Conservation (phyloP, 2,888 invertebrate species). For the Brenthis ino region DNA sequence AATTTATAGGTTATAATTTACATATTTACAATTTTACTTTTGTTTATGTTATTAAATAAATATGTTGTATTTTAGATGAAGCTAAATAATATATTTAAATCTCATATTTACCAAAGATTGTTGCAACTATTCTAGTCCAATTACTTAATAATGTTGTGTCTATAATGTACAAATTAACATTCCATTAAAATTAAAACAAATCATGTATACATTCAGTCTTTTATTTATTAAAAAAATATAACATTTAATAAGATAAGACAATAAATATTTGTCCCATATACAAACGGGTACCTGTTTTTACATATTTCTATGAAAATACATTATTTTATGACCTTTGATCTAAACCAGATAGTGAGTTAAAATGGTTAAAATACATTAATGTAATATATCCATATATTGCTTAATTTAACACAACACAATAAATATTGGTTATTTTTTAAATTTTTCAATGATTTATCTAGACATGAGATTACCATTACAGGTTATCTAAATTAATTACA, state of each 20-base stretch:
- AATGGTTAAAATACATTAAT: background rate
- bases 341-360: background rate
- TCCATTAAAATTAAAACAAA: constrained; percentile 27
- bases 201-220: constrained; percentile 42
- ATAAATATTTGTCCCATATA: constrained; percentile 15
- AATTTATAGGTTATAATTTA: no score
- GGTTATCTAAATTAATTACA: no score
- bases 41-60: no score
- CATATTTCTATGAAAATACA: constrained; percentile 12
- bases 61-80: no score
- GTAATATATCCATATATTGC: background rate
- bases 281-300: constrained; percentile 13
- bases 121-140: constrained; percentile 31
- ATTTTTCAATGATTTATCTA: no score
- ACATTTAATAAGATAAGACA: constrained; percentile 29
- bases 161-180: constrained; percentile 7
- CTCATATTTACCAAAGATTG: constrained; percentile 30
- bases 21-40: no score
- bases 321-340: background rate
- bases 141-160: constrained; percentile 9
- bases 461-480: no score
- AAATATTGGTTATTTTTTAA: no score
- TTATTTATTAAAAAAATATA: constrained; percentile 44
- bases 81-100: background rate
- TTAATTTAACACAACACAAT: no score